Evolutionary conservation across 2,797 vertebrate genomes (phyloP), one percentile per base, ranked within the genome.

Genomic region (Sebastes miniatus): DNA sequence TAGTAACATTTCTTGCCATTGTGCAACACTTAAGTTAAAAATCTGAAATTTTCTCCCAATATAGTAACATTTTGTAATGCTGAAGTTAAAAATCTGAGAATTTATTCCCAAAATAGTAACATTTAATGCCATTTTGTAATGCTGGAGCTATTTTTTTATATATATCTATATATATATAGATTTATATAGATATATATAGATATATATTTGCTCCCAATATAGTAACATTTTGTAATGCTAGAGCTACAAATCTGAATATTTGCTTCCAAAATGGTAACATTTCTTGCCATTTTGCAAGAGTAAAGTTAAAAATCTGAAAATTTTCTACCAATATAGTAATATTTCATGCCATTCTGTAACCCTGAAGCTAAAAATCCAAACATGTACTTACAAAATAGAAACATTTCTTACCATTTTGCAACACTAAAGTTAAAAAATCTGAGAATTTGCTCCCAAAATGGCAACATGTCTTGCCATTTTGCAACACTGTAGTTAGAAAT

Each of bases 11-110:
- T 43, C 43, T 47, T 43, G 39, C 43, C 43, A 47, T 47, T 47
- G 0, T 47, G 0, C 57, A n/a, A 52, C 1, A 1, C 4, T 2
- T 2, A 4, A 2, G 18, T 8, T 18, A 69, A 9, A 66, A 5
- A 13, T 70, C 1, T 8, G 14, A 14, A 43, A 43, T 20, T n/a
- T 62, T 1, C 18, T 20, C 5, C 14, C 8, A 27, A 10, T 13
- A 64, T 31, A 36, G 31, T 12, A 63, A 24, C 8, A 24, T 43
- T 43, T 47, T 50, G 4, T 25, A 50, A 73, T 1, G 5, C 6
- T 2, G n/a, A 4, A 2, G 13, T 8, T 13, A 69, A 7, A 66
- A 5, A 13, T 70, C 1, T 20, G 14, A 9, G 36, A 27, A n/a
- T 27, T 9, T 12, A 0, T 0, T 20, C 3, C 18, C 18, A 56